Percentiles rank a stretch among this genome's conserved stretches.
Conservation (phyloP, 1,140 invertebrate species). For the Drosophila elegans region DNA sequence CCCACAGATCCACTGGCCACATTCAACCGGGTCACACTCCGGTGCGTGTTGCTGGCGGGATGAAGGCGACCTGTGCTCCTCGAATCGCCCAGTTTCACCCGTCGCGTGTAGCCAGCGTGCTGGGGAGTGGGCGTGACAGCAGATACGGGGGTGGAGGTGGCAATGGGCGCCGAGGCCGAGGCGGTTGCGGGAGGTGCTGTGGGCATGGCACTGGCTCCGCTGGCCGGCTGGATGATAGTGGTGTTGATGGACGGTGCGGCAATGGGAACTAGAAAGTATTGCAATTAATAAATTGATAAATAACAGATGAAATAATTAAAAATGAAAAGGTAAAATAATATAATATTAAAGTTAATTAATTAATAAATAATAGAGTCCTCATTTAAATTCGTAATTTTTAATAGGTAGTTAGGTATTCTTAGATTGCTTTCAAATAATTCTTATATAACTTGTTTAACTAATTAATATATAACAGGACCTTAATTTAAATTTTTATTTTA, state of each 20-base stretch:
- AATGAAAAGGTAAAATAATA: no score
- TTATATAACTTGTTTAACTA: no score
- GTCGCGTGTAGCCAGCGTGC: conserved; percentile 86
- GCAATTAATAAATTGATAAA: not conserved
- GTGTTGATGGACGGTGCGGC: conserved; percentile 38
- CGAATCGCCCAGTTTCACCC: conserved; percentile 89
- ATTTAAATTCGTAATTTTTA: no score
- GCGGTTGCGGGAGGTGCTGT: conserved; percentile 4
- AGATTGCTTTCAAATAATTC: no score
- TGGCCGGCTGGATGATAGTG: conserved; percentile 27
- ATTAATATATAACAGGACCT: no score
- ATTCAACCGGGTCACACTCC: conserved; percentile 91
- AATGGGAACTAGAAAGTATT: conserved; percentile 9
- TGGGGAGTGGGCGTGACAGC: conserved; percentile 59
- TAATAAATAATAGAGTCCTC: no score
- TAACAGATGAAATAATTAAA: not conserved
- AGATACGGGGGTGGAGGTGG: conserved; percentile 42
- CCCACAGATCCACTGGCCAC: conserved; percentile 90
- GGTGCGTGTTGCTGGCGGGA: conserved; percentile 88
- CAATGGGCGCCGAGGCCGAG: conserved; percentile 34
- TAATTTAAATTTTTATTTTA: no score
- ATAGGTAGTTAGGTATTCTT: no score
- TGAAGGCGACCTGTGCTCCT: conserved; percentile 88
- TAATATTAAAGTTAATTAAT: no score
- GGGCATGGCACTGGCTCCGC: conserved; percentile 30